These are phyloP conservation scores for Riptortus pedestris DNA, from an alignment of 1,140 invertebrate species.

Conservation along the genomic window DNA sequence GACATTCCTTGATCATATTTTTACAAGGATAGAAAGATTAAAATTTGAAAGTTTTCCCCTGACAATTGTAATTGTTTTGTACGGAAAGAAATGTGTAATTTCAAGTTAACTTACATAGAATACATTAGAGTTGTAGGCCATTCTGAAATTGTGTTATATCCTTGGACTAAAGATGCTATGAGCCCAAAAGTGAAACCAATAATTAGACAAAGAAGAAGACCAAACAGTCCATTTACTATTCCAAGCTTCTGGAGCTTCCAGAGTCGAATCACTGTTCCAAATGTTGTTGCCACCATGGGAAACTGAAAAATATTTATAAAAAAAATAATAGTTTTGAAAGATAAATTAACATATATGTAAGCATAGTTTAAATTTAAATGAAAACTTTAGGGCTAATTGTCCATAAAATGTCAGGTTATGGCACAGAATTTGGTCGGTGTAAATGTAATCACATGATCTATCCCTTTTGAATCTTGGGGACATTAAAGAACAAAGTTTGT, in stretches of 20 bases:
- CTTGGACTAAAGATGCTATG: conserved; percentile 44
- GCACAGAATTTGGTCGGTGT: no score
- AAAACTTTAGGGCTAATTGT: no score
- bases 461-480: no score
- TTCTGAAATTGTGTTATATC: conserved; percentile 43
- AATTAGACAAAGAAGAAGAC: conserved; percentile 48
- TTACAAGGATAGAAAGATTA: no score
- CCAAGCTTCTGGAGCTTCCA: conserved; percentile 47
- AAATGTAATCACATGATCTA: no score
- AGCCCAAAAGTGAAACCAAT: conserved; percentile 61
- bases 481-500: no score
- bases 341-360: conserved; percentile 26
- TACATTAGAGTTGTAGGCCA: conserved; percentile 62
- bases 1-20: no score
- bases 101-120: conserved; percentile 42
- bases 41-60: no score
- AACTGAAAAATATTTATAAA: conserved; percentile 42
- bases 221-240: conserved; percentile 51
- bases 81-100: no score
- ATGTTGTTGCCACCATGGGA: conserved; percentile 61
- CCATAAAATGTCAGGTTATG: no score
- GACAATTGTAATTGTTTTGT: no score
- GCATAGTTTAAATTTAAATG: no score
- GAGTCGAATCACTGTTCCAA: conserved; percentile 58
- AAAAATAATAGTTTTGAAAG: background rate